These are phyloP conservation scores for Lycorma delicatula DNA, from an alignment of 1,140 invertebrate genomes.

Conservation along the genomic window DNA sequence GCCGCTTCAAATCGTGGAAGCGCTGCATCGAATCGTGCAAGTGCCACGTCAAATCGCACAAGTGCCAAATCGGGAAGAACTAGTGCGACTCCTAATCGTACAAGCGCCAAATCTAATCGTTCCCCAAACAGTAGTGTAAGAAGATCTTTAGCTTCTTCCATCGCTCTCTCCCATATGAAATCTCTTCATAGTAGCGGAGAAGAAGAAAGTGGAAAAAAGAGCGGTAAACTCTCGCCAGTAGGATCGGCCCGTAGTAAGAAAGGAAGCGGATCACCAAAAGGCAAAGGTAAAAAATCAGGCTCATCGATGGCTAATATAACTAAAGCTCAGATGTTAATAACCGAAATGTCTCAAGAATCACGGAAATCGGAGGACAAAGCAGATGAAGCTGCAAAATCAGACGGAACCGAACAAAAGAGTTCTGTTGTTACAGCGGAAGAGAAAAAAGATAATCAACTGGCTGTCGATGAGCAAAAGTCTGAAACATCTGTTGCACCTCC, in stretches of 20 bases:
- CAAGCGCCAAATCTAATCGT: neutral
- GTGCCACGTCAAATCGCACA: neutral
- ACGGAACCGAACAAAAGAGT: neutral
- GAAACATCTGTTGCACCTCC: neutral
- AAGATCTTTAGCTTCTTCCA: neutral
- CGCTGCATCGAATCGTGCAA: neutral
- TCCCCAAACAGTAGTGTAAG: neutral
- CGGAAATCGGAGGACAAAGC: neutral
- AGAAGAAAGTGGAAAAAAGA: neutral
- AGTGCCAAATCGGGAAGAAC: neutral
- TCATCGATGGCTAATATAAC: neutral
- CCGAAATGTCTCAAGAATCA: constrained; percentile 2
- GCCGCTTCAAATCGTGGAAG: neutral
- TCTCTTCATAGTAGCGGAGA: neutral
- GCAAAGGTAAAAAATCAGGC: neutral
- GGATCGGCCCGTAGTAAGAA: neutral
- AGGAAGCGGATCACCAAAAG: neutral
- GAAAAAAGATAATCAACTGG: neutral
- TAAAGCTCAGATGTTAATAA: neutral
- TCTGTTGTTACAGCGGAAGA: neutral
- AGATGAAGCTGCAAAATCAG: neutral
- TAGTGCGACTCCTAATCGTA: neutral
- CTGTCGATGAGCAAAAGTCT: neutral
- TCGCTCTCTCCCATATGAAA: neutral
- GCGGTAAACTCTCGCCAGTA: neutral